These are phyloP conservation scores for Motacilla tschutschensis DNA, from an alignment of 2,113 vertebrate species.

Conservation along the genomic window DNA sequence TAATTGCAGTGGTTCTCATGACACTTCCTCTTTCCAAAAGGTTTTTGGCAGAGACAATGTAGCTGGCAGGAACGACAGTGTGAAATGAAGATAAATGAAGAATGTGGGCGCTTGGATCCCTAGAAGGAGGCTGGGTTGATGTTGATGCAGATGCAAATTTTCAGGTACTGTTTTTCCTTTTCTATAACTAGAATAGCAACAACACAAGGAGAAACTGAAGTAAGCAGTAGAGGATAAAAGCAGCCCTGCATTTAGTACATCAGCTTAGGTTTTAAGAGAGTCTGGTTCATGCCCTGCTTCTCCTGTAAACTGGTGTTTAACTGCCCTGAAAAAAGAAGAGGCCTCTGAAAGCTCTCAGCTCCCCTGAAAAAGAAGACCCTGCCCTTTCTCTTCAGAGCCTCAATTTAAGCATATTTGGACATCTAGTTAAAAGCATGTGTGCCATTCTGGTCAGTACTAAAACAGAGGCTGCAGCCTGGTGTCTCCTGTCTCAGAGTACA, in stretches of 20 bases:
- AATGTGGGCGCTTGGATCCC: not conserved
- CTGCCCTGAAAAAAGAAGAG: not conserved
- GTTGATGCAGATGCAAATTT: not conserved
- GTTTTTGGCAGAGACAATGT: conserved; percentile 28
- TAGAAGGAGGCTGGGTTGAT: not conserved
- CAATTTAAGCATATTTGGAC: not conserved
- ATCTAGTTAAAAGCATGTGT: accelerated
- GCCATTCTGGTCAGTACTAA: not conserved
- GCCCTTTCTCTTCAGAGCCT: not conserved
- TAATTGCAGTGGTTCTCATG: conserved; percentile 45
- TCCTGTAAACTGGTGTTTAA: not conserved
- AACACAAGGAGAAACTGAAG: not conserved
- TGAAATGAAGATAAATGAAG: conserved; percentile 45
- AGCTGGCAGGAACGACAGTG: not conserved
- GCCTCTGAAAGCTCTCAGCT: too few species aligned
- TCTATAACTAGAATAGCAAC: not conserved
- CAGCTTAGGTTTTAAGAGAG: not conserved
- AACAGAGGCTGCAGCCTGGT: not conserved
- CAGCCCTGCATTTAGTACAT: accelerated
- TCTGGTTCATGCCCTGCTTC: not conserved
- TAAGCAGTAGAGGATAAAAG: not conserved
- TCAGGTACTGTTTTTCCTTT: conserved; percentile 2
- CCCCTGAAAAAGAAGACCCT: not conserved
- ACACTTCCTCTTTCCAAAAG: conserved; percentile 40
- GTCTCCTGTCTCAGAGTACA: not conserved